Base-by-base conservation (phyloP, 2,888 invertebrate genomes). In the Chesias legatella region DNA sequence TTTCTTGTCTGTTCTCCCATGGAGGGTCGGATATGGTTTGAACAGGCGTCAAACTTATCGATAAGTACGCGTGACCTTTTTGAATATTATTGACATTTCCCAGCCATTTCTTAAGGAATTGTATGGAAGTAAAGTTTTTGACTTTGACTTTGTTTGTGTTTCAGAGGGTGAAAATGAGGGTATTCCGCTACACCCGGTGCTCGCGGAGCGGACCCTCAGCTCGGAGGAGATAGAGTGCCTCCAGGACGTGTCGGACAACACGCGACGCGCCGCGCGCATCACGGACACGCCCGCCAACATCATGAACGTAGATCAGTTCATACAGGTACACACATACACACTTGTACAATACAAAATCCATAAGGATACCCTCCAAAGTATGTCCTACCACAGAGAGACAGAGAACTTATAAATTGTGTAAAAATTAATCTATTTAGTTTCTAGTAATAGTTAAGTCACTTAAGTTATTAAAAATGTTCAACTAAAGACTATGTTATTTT, bases 251-350 rank as follows among this genome's bases (percentile, higher is more conserved):
- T 90, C 91, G 0, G 86, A 89, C 49, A 91, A 91, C 1, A 90
- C 96, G 7, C 88, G 95, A 3, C 81, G 94, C 13, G 92, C 95
- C 0, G 95, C 95, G 0, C 90, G 91, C 54, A 94, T 97, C 55
- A 95, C 96, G 0, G 97, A 97, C 75, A 93, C 91, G 7, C 97
- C 97, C 0, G 94, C 95, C 69, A 95, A 93, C 64, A 91, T 94
- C 56, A 94, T 97, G 94, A 92, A 94, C 63, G 95, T 95, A 0
- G 92, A 94, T 66, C 88, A 90, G 48, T 95, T 97, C 63, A 82
- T 96, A 22, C 89, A 94, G 80, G 94, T 94, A 1, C 4, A 5
- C 8, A 1, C 22, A n/a, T 22, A 7, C n/a, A 22, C 20, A 20
- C 3, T 20, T 7, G 22, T 1, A 22, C 13, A 17, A 3, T 17